Evolutionary conservation across 2,888 invertebrate species (phyloP).

Genomic region (Odontocolon sp.): DNA sequence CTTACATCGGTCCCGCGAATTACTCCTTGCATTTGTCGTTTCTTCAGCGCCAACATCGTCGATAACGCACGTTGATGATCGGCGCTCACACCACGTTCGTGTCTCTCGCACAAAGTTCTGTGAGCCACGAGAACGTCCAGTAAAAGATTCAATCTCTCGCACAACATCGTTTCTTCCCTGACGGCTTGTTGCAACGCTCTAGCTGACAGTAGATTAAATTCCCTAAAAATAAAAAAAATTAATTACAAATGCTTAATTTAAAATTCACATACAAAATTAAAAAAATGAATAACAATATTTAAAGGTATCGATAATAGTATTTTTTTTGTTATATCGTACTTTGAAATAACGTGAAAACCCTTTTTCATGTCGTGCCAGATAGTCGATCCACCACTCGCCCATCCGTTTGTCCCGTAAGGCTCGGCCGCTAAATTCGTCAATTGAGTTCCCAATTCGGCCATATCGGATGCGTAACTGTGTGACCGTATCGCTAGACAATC

Average conservation of each 20-base stretch:
- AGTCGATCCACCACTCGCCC: constrained; percentile 80
- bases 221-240: constrained; percentile 75
- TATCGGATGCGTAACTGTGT: constrained; percentile 82
- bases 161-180: constrained; percentile 83
- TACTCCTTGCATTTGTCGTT: constrained; percentile 85
- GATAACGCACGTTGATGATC: constrained; percentile 85
- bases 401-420: constrained; percentile 76
- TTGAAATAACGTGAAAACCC: constrained; percentile 82
- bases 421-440: constrained; percentile 81
- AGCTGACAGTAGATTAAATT: constrained; percentile 81
- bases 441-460: constrained; percentile 83
- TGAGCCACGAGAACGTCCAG: constrained; percentile 83
- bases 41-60: constrained; percentile 85
- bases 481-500: constrained; percentile 81
- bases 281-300: too few relatives aligned
- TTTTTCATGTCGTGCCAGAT: constrained; percentile 83
- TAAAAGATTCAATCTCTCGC: constrained; percentile 82
- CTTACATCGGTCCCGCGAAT: constrained; percentile 84
- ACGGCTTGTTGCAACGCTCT: constrained; percentile 82
- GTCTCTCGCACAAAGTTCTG: constrained; percentile 84
- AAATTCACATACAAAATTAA: constrained; percentile 15
- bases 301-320: too few relatives aligned
- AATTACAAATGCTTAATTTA: not conserved
- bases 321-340: constrained; percentile 73
- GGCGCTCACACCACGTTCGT: constrained; percentile 84